These are phyloP conservation scores for Diceros bicornis DNA, from an alignment of 2,797 vertebrate species.

Conservation along the genomic window DNA sequence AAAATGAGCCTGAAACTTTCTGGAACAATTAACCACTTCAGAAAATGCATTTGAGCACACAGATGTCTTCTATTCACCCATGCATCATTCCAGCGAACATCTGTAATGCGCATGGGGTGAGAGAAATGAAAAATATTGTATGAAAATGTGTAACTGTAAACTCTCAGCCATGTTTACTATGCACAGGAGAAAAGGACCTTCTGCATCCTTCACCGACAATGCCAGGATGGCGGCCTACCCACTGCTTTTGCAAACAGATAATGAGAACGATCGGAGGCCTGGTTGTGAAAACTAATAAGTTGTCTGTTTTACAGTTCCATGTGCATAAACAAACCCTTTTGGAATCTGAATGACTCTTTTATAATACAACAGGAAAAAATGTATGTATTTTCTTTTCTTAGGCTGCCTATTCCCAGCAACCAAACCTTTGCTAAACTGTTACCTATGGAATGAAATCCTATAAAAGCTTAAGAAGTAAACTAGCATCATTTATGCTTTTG, in stretches of 20 bases:
- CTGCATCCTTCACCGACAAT: neutral
- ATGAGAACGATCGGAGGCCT: slow-evolving; percentile 76
- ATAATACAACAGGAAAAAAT: neutral
- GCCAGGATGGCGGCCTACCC: slow-evolving; percentile 64
- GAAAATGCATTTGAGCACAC: neutral
- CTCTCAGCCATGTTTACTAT: slow-evolving; percentile 75
- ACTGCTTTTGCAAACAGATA: slow-evolving; percentile 74
- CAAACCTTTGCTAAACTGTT: slow-evolving; percentile 42
- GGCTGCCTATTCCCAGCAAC: neutral
- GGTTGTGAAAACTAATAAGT: slow-evolving; percentile 82
- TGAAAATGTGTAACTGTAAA: slow-evolving; percentile 78
- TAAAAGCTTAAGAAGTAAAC: slow-evolving; percentile 47
- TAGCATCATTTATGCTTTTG: neutral
- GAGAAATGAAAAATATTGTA: slow-evolving; percentile 63
- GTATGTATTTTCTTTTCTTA: neutral
- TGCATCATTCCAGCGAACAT: slow-evolving; percentile 48
- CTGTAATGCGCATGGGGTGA: slow-evolving; percentile 34
- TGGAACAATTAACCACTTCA: slow-evolving; percentile 59
- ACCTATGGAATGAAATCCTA: slow-evolving; percentile 61
- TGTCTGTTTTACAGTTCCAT: slow-evolving; percentile 58
- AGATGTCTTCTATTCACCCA: slow-evolving; percentile 44
- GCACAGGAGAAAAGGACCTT: slow-evolving; percentile 70
- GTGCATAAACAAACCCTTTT: slow-evolving; percentile 80
- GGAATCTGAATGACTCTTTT: slow-evolving; percentile 51
- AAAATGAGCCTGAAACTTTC: slow-evolving; percentile 64